These are phyloP conservation scores for Poecilia picta DNA, from an alignment of 2,797 vertebrate genomes.

Conservation along the genomic window DNA sequence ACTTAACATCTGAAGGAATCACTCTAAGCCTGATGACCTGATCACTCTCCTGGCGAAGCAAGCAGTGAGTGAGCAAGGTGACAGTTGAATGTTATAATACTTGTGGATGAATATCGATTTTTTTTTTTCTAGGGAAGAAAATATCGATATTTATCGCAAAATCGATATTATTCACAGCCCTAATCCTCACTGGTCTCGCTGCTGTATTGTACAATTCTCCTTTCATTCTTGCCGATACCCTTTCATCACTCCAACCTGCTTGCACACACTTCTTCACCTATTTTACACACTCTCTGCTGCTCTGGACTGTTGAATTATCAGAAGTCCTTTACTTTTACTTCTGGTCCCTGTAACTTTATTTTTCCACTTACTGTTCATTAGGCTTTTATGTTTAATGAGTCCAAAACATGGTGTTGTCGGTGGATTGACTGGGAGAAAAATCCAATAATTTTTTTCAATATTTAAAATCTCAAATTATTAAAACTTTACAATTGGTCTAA, in stretches of 20 bases:
- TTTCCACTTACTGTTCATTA: not conserved
- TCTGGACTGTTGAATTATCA: not conserved
- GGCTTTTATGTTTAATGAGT: not conserved
- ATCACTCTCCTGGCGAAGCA: too few species aligned
- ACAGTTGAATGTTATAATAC: too few species aligned
- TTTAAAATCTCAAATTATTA: not conserved
- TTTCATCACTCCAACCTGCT: not conserved
- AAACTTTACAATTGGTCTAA: not conserved
- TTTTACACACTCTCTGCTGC: not conserved
- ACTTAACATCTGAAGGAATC: too few species aligned
- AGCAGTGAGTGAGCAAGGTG: too few species aligned
- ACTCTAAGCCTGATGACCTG: too few species aligned
- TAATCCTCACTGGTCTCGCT: not conserved
- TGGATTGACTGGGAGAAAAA: not conserved
- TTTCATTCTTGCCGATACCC: not conserved
- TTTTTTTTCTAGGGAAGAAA: too few species aligned
- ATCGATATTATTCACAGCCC: too few species aligned
- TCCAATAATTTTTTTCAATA: not conserved
- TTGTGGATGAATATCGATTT: too few species aligned
- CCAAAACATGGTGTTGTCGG: not conserved
- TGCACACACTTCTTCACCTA: not conserved
- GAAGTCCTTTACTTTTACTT: not conserved
- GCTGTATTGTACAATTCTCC: too few species aligned
- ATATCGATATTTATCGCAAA: too few species aligned
- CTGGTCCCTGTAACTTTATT: not conserved